Base-by-base conservation (phyloP, 2,797 vertebrate species). In the Limnodromus scolopaceus region DNA sequence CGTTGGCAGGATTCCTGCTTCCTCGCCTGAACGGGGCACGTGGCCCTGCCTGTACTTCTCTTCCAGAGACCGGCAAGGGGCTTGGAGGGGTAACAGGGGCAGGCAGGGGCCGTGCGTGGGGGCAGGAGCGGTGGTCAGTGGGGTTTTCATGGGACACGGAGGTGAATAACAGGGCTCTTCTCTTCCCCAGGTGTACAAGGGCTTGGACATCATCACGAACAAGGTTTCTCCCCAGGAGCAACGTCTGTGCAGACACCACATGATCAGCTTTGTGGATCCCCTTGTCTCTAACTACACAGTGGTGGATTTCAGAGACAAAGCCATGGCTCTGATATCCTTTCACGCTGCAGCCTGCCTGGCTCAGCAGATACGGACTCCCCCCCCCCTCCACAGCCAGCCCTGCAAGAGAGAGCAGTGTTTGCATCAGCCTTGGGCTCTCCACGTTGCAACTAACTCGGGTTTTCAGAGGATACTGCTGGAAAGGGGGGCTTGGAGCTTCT, bases 231-330 rank as follows among this genome's bases (percentile, higher is more conserved):
- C 92, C 0, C 98, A 98, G 95, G 99, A 99, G 93, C 97, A 98
- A 76, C 95, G 93, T 17, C 98, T 99, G 60, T 99, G 99, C 98
- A 98, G 38, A 8, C 99, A 99, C 97, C 99, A 99, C 98, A 99
- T 99, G 99, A 99, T 99, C 98, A 98, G 99, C 97, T 99, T 99
- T 15, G 98, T 99, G 98, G 99, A 99, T 97, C 99, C 99, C 18
- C 97, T 99, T 5, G 98, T 99, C 76, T 98, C 98, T 88, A 98
- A 97, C 98, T 99, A 99, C 97, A 99, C 99, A 0, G 99, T 99
- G 93, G 98, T 99, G 95, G 99, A 99, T 98, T 99, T 99, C 98
- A 98, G 99, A 96, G 99, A 99, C 98, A 99, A 98, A 98, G 99
- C 99, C 0, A 87, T 99, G 80, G 64, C 98, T 75, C 97, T 99